These are phyloP conservation scores for Anguilla megastoma DNA, from an alignment of 2,797 vertebrate genomes.

Conservation along the genomic window DNA sequence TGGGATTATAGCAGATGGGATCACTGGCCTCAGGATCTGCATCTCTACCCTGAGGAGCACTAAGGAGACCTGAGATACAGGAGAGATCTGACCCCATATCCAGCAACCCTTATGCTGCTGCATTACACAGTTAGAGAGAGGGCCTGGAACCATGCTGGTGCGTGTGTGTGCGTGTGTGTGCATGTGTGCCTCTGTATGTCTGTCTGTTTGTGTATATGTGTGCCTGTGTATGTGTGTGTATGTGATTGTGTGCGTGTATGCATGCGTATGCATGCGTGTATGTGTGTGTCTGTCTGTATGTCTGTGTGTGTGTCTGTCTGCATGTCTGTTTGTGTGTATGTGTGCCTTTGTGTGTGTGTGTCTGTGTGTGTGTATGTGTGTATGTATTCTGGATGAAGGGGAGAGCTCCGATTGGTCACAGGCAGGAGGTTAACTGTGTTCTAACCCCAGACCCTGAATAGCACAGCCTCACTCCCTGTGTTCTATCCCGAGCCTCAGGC, in stretches of 20 bases:
- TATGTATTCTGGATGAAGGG: not conserved
- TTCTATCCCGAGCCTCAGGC: not conserved
- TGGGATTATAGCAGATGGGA: not conserved
- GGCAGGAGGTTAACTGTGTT: not conserved
- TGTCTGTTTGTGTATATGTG: not conserved
- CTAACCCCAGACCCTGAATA: not conserved
- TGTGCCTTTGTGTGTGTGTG: not conserved
- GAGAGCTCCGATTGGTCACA: not conserved
- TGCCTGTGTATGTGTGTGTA: not conserved
- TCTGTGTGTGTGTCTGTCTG: not conserved
- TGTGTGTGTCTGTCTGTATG: not conserved
- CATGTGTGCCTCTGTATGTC: not conserved
- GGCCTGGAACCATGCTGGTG: not conserved
- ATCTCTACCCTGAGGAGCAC: conserved; percentile 67
- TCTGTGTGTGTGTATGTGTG: not conserved
- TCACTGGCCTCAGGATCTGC: conserved; percentile 55
- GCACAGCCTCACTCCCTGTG: not conserved
- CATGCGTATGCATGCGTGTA: not conserved
- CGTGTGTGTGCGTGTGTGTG: not conserved
- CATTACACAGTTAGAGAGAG: not conserved
- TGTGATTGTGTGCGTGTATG: not conserved
- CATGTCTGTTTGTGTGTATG: not conserved
- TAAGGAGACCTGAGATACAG: conserved; percentile 54
- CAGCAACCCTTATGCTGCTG: not conserved
- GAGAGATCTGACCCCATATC: not conserved